Conservation (phyloP, 2,888 invertebrate species). For the Branchinecta sandiegonensis region DNA sequence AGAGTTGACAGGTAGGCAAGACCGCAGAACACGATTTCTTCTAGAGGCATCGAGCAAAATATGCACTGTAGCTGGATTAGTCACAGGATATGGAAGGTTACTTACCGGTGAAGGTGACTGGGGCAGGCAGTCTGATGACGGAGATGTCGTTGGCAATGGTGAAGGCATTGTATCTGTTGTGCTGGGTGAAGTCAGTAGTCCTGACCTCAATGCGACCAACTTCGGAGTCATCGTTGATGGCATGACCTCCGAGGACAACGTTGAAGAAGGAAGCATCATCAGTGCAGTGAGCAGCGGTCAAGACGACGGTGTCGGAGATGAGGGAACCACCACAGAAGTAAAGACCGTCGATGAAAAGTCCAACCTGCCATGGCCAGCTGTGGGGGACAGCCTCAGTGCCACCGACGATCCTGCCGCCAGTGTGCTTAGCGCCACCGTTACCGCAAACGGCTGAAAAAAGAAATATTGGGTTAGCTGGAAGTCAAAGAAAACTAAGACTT, state of each 20-base stretch:
- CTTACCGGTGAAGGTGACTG: constrained; percentile 26
- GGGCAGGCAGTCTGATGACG: constrained; percentile 27
- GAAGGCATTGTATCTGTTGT: constrained; percentile 30
- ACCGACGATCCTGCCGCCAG: constrained; percentile 17
- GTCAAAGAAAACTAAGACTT: too few relatives aligned
- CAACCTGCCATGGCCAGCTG: constrained; percentile 24
- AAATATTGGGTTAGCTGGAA: too few relatives aligned
- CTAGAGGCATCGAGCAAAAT: too few relatives aligned
- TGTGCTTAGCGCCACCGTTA: neutral
- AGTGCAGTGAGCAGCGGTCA: constrained; percentile 28
- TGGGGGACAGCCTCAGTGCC: constrained; percentile 19
- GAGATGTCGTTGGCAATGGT: constrained; percentile 30
- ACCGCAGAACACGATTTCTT: too few relatives aligned
- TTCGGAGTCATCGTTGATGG: neutral
- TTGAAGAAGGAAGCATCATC: constrained; percentile 22
- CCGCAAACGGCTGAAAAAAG: constrained; percentile 19
- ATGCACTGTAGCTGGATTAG: too few relatives aligned
- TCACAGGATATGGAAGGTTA: too few relatives aligned
- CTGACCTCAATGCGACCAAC: neutral
- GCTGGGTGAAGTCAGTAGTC: constrained; percentile 13
- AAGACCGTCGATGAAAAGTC: constrained; percentile 25
- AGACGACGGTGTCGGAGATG: constrained; percentile 26
- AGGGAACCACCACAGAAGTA: constrained; percentile 27
- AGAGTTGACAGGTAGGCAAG: too few relatives aligned
- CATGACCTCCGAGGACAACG: constrained; percentile 10